Percentiles rank a stretch among this genome's conserved stretches.
Evolutionary conservation across 2,888 invertebrate genomes (phyloP).

Genomic region (Colletes collaris): DNA sequence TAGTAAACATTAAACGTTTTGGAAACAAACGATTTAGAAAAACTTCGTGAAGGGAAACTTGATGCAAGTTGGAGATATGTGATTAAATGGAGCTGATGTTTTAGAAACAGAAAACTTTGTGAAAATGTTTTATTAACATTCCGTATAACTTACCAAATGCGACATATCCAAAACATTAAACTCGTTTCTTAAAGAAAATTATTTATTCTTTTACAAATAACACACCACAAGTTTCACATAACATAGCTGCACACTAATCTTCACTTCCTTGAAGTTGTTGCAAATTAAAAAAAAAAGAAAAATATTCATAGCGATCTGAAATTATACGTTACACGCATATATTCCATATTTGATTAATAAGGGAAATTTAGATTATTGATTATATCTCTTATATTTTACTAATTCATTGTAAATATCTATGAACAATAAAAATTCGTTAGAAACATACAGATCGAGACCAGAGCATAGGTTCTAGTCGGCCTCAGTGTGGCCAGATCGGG

Average conservation of each 20-base stretch:
- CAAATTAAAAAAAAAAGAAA: constrained; percentile 28
- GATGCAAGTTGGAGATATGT: neutral
- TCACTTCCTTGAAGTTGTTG: constrained; percentile 53
- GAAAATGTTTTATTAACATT: neutral
- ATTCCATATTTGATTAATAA: neutral
- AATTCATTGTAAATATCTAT: neutral
- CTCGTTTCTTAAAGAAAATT: constrained; percentile 59
- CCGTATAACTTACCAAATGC: constrained; percentile 70
- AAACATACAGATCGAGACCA: no score
- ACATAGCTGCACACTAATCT: constrained; percentile 35
- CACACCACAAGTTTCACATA: constrained; percentile 25
- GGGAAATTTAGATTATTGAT: no score
- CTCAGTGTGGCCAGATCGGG: no score
- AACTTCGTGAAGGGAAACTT: constrained; percentile 5
- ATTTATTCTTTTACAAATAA: constrained; percentile 44
- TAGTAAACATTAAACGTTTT: neutral
- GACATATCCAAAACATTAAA: constrained; percentile 75
- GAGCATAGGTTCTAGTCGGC: no score
- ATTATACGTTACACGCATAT: neutral
- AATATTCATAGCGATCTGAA: constrained; percentile 24
- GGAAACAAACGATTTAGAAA: constrained; percentile 7
- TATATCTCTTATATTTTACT: neutral
- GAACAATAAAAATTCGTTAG: no score
- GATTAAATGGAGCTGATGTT: neutral
- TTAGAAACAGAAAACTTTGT: neutral